These are phyloP conservation scores for Ciconia maguari DNA, from an alignment of 2,113 vertebrate genomes.

Conservation along the genomic window DNA sequence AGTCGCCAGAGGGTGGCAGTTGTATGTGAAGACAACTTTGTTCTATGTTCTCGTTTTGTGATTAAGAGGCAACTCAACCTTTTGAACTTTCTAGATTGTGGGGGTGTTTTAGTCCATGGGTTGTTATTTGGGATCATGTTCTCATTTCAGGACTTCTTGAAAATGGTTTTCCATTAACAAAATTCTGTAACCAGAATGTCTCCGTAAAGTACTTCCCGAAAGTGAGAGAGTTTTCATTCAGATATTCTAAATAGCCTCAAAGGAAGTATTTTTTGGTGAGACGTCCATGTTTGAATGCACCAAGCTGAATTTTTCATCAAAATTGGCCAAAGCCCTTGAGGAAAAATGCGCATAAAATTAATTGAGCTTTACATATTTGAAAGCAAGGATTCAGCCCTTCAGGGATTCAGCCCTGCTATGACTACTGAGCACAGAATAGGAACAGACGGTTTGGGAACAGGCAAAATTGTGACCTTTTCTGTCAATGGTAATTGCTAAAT, in stretches of 20 bases:
- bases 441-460: neutral
- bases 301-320: neutral
- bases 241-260: neutral
- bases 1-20: neutral
- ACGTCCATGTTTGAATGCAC: neutral
- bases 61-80: neutral
- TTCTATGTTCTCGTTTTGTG: neutral
- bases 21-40: neutral
- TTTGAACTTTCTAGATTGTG: neutral
- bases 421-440: neutral
- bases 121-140: neutral
- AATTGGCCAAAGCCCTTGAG: neutral
- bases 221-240: neutral
- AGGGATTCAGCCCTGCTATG: neutral
- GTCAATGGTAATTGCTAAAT: neutral
- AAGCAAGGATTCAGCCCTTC: neutral
- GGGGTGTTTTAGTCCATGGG: rapidly evolving
- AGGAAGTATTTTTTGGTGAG: neutral
- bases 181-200: neutral
- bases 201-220: neutral
- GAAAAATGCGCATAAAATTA: neutral
- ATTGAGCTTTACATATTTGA: neutral
- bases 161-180: neutral
- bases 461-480: neutral
- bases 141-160: neutral